phyloP scores from a whole-genome alignment of 2,797 vertebrate genomes.

The Knipowitschia caucasica region DNA sequence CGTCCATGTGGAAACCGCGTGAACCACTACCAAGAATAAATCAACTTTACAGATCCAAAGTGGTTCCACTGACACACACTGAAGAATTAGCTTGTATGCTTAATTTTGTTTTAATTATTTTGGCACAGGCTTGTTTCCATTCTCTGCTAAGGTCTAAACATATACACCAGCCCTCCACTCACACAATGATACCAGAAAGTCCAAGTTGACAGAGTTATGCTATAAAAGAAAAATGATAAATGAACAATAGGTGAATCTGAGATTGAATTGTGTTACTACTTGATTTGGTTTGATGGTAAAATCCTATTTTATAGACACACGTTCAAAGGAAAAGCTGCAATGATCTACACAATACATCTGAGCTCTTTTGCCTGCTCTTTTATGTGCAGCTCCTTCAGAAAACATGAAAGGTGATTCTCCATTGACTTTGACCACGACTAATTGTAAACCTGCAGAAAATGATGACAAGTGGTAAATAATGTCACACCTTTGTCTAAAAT shows the following conservation, averaged over 20 bases:
- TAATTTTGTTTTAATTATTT: too few relatives aligned
- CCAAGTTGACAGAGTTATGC: background rate
- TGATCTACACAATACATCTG: background rate
- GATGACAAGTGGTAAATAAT: background rate
- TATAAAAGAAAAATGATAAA: slow-evolving; percentile 4
- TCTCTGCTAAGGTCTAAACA: too few relatives aligned
- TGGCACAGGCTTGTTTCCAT: too few relatives aligned
- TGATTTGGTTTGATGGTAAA: background rate
- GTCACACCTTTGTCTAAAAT: background rate
- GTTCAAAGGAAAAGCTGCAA: background rate
- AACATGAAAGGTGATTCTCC: background rate
- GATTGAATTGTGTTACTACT: slow-evolving; percentile 3
- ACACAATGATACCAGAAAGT: background rate
- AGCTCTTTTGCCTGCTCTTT: background rate
- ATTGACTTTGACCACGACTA: background rate
- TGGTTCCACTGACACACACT: too few relatives aligned
- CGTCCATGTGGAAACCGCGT: too few relatives aligned
- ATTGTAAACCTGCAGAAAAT: background rate
- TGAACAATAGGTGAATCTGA: slow-evolving; percentile 8
- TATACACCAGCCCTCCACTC: too few relatives aligned
- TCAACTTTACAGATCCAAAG: too few relatives aligned
- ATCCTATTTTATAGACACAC: background rate
- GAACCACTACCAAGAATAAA: too few relatives aligned
- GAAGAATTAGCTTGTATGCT: too few relatives aligned
- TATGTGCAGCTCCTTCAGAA: background rate